Percentiles rank a stretch among this genome's conserved stretches.
Evolutionary conservation across 1,140 invertebrate species (phyloP).

Genomic region (Trypoxylus dichotomus): DNA sequence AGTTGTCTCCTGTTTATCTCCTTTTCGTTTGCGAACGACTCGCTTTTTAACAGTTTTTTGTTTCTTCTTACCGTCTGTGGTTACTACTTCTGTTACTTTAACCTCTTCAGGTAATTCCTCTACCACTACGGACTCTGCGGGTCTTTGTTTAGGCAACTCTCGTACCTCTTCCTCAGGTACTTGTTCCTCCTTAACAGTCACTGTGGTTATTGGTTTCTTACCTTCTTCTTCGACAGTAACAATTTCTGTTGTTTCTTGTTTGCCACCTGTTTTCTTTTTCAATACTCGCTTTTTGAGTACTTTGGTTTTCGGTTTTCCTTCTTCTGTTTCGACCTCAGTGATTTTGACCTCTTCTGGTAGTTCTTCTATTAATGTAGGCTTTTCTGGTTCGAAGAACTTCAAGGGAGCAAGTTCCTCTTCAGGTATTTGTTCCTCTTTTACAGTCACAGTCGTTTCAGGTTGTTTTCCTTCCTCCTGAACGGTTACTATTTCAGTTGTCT

Average conservation of each 20-base stretch:
- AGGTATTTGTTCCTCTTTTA: constrained; percentile 50
- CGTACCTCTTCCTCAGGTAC: constrained; percentile 3
- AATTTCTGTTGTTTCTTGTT: constrained; percentile 48
- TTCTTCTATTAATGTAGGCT: constrained; percentile 41
- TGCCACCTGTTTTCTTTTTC: constrained; percentile 46
- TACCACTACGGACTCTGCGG: no score
- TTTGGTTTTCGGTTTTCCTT: constrained; percentile 45
- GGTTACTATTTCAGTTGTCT: constrained; percentile 46
- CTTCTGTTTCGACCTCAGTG: constrained; percentile 45
- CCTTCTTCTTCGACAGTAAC: constrained; percentile 48
- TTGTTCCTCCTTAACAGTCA: constrained; percentile 50
- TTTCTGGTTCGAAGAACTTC: constrained; percentile 36
- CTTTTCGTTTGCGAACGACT: constrained; percentile 49
- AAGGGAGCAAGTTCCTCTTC: constrained; percentile 42
- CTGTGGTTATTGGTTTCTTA: constrained; percentile 47
- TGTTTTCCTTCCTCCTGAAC: constrained; percentile 51
- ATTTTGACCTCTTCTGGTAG: constrained; percentile 52
- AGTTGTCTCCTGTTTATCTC: constrained; percentile 40
- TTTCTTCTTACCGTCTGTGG: constrained; percentile 37
- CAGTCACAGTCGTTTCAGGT: constrained; percentile 48
- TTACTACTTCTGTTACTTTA: constrained; percentile 35
- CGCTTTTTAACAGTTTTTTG: constrained; percentile 32
- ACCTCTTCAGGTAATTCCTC: constrained; percentile 33
- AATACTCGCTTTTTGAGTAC: constrained; percentile 44
- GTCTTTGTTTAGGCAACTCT: neutral